Base-by-base conservation (phyloP, 2,888 invertebrate species). In the Petrolisthes cinctipes region DNA sequence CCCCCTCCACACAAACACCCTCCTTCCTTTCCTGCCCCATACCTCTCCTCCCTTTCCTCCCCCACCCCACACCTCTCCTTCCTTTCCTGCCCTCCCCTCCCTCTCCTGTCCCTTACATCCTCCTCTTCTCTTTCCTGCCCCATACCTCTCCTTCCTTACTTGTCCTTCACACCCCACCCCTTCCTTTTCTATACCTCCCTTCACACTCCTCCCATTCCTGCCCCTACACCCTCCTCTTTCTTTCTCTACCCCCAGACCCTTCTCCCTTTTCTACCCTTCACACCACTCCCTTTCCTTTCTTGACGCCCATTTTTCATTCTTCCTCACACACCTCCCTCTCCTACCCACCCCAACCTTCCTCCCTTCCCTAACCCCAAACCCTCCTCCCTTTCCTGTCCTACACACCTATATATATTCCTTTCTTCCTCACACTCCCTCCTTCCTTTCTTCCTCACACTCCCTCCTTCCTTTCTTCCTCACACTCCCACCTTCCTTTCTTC, bases 401-500 rank as follows among this genome's bases (percentile, higher is more conserved):
- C 89, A 76, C 14, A 82, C 75, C 23, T 85, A n/a, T 20, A 17
- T 37, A 11, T 4, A 11, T 37, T 37, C 37, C 20, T 75, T 20
- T 37, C 76, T 75, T 23, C 91, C 73, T 92, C 91, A 11, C 20
- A 11, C 76, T 3, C 11, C 37, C 20, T 75, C 37, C 1, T 37
- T 37, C 37, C 20, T 75, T 20, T 37, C 76, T 93, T 17, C 94
- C 93, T 56, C 94, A 92, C 81, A 79, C 83, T 81, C 92, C 90
- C n/a, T 94, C 93, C 61, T 94, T 95, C 94, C 91, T 95, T 94
- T 91, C 95, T 94, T 81, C 91, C 53, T 91, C 89, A 11, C 17
- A 14, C 66, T 2, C 17, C 66, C 90, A 20, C 37, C 20, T 75
- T 20, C 3, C 76, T 92, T 93, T 37, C 94, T 93, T 17, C 94